Evolutionary conservation across 2,888 invertebrate genomes (phyloP).

Genomic region (Mechanitis messenoides): DNA sequence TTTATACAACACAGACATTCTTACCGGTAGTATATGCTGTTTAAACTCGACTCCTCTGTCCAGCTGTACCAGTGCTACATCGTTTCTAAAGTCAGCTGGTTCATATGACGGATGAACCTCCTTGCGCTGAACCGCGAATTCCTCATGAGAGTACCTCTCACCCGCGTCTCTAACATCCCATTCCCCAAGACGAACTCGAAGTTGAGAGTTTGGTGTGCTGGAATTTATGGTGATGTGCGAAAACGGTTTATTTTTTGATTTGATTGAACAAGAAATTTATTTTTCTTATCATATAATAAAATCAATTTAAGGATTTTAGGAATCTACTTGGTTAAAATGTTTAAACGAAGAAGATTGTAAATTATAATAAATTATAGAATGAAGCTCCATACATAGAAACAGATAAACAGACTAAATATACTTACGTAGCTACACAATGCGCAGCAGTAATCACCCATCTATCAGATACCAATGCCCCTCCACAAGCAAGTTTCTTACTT

Average conservation of each 20-base stretch:
- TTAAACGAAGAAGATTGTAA: too few species aligned
- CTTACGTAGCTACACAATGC: conserved; percentile 94
- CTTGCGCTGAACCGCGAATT: conserved; percentile 90
- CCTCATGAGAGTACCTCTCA: conserved; percentile 90
- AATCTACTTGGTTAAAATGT: too few species aligned
- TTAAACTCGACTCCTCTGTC: conserved; percentile 90
- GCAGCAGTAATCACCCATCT: conserved; percentile 96
- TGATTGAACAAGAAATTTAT: too few species aligned
- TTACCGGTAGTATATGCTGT: conserved; percentile 91
- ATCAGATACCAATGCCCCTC: conserved; percentile 91
- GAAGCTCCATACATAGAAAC: neutral
- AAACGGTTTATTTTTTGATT: neutral
- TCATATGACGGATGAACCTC: conserved; percentile 95
- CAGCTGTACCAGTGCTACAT: conserved; percentile 88
- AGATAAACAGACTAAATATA: conserved; percentile 32
- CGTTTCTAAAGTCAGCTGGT: conserved; percentile 93
- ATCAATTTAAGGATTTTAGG: too few species aligned
- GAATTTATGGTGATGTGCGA: conserved; percentile 30
- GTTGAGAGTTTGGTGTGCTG: conserved; percentile 91
- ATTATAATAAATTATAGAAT: neutral
- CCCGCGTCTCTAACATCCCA: conserved; percentile 93
- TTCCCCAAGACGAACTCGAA: conserved; percentile 92
- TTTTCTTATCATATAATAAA: too few species aligned
- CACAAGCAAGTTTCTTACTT: conserved; percentile 92
- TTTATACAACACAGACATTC: conserved; percentile 20